Evolutionary conservation across 2,113 vertebrate genomes (phyloP).

Genomic region (Raja brachyura): DNA sequence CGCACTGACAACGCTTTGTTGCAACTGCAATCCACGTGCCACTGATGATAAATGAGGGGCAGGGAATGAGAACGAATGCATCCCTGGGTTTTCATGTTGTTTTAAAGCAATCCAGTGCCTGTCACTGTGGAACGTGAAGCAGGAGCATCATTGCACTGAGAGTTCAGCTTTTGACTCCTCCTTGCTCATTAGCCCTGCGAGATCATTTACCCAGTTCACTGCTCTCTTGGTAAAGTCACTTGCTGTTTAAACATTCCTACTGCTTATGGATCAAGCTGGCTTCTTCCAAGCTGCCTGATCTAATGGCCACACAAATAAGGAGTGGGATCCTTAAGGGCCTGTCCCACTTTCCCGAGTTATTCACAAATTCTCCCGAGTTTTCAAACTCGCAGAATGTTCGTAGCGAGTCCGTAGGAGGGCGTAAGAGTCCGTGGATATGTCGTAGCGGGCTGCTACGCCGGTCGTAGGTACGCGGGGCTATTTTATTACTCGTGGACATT

Average conservation of each 20-base stretch:
- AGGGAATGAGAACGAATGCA: not conserved
- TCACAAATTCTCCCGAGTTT: no score
- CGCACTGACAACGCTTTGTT: not conserved
- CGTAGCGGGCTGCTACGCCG: no score
- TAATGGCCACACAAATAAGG: not conserved
- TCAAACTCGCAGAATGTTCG: no score
- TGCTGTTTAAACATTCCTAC: not conserved
- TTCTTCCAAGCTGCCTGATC: not conserved
- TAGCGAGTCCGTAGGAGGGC: no score
- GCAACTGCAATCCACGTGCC: not conserved
- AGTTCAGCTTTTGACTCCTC: not conserved
- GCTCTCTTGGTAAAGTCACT: not conserved
- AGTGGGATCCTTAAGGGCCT: no score
- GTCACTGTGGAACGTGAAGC: not conserved
- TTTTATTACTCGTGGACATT: no score
- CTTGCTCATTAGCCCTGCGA: not conserved
- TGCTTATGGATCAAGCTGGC: not conserved
- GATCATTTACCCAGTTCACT: not conserved
- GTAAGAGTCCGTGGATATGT: no score
- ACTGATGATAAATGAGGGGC: conserved; percentile 5
- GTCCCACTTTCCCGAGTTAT: no score
- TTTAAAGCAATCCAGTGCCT: not conserved
- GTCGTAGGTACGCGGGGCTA: no score
- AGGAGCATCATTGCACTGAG: not conserved
- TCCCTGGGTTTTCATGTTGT: not conserved